phyloP scores from a whole-genome alignment of 2,113 vertebrate species.

The Planiliza haematocheilus region DNA sequence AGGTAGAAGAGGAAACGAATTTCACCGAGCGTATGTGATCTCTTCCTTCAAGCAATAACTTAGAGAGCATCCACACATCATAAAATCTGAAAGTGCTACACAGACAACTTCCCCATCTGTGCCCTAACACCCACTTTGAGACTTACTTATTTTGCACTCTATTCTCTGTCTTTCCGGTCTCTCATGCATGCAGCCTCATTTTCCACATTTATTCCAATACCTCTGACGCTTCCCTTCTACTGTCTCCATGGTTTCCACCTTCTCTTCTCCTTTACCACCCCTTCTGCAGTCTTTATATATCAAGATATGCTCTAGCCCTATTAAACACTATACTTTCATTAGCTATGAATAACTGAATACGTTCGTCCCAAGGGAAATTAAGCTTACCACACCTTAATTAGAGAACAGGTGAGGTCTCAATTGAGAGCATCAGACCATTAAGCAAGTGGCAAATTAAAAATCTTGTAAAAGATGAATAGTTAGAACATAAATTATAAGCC shows the following conservation, averaged over 20 bases:
- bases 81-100: constrained; percentile 70
- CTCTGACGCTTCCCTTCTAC: constrained; percentile 23
- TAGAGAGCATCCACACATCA: constrained; percentile 69
- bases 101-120: constrained; percentile 75
- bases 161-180: constrained; percentile 11
- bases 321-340: constrained; percentile 22
- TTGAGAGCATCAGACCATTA: neutral
- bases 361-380: constrained; percentile 32
- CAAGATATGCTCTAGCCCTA: neutral
- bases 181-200: constrained; percentile 30
- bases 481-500: neutral
- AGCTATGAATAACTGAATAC: constrained; percentile 15
- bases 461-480: neutral
- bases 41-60: constrained; percentile 71
- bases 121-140: constrained; percentile 52
- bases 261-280: constrained; percentile 18
- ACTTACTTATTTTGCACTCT: constrained; percentile 38
- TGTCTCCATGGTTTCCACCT: constrained; percentile 17
- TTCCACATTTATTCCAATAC: constrained; percentile 38
- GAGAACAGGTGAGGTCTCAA: constrained; percentile 22
- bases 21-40: constrained; percentile 59
- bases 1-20: constrained; percentile 35
- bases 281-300: constrained; percentile 11
- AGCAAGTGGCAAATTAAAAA: constrained; percentile 21
- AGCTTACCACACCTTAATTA: constrained; percentile 27